Conservation (phyloP, 2,797 vertebrate species). For the Macropus fuliginosus region DNA sequence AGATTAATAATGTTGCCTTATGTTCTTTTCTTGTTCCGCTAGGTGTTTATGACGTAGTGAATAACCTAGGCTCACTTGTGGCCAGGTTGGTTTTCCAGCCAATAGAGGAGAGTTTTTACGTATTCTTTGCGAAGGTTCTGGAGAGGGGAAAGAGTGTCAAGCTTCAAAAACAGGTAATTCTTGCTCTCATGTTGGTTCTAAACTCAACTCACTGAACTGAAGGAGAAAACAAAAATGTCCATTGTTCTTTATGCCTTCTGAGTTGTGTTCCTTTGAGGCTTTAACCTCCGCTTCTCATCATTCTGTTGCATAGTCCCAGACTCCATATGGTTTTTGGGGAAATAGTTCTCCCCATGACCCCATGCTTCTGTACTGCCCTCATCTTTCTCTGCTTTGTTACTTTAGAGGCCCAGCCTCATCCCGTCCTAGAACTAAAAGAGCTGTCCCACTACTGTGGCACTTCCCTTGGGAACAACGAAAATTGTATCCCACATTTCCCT, state of each 20-base stretch:
- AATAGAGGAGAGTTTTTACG: slow-evolving; percentile 98
- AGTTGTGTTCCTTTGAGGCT: slow-evolving; percentile 21
- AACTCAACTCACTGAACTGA: slow-evolving; percentile 3
- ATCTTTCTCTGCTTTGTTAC: neutral
- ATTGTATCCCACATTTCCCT: neutral
- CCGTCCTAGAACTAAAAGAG: slow-evolving; percentile 20
- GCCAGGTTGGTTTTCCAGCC: slow-evolving; percentile 97
- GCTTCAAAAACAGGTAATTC: slow-evolving; percentile 91
- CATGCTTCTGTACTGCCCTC: neutral
- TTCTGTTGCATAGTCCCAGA: neutral
- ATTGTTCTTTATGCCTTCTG: neutral
- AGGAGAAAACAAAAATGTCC: slow-evolving; percentile 2
- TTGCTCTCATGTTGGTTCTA: slow-evolving; percentile 26
- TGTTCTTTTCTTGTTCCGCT: slow-evolving; percentile 58
- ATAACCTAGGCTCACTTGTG: slow-evolving; percentile 98
- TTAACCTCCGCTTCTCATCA: slow-evolving; percentile 31
- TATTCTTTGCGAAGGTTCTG: slow-evolving; percentile 97
- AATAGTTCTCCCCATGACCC: neutral
- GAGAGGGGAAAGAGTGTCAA: slow-evolving; percentile 89
- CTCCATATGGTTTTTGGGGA: neutral
- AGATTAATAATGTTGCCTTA: slow-evolving; percentile 34
- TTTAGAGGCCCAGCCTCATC: slow-evolving; percentile 15
- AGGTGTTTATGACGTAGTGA: slow-evolving; percentile 96
- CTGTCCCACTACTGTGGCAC: neutral
- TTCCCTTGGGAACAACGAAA: neutral